Percentiles rank a stretch among this genome's conserved stretches.
These are phyloP conservation scores for Norana najaformis DNA, from an alignment of 2,888 invertebrate species.

Conservation along the genomic window DNA sequence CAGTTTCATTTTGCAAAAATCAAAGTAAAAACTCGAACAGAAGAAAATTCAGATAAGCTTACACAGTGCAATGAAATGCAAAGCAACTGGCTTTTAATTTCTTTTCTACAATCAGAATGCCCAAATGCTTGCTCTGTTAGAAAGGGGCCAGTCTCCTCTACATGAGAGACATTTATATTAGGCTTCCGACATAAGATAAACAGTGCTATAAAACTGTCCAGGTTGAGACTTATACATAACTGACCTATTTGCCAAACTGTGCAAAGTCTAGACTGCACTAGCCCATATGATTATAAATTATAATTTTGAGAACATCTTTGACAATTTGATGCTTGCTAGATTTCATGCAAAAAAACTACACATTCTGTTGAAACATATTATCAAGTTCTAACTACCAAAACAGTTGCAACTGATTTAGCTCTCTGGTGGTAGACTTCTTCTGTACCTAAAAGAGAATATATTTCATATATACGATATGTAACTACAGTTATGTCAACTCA, in stretches of 20 bases:
- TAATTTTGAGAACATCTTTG: neutral
- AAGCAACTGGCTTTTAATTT: constrained; percentile 13
- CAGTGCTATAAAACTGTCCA: neutral
- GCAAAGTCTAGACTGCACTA: neutral
- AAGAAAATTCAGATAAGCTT: neutral
- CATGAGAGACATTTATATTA: neutral
- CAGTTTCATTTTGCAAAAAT: neutral
- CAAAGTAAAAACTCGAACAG: neutral
- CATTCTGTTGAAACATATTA: neutral
- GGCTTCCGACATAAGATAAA: neutral
- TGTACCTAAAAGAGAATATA: constrained; percentile 8
- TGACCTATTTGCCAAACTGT: neutral
- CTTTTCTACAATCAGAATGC: neutral
- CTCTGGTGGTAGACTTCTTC: constrained; percentile 10
- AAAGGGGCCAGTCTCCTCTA: neutral
- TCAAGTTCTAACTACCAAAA: neutral
- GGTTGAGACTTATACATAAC: neutral
- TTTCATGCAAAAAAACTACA: too few relatives aligned
- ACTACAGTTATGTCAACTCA: neutral
- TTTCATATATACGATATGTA: neutral
- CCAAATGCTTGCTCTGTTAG: neutral
- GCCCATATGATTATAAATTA: too few relatives aligned
- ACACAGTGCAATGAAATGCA: neutral
- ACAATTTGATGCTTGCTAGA: neutral
- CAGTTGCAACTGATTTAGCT: neutral